These are phyloP conservation scores for Darevskia nairensis DNA, from an alignment of 2,797 vertebrate genomes.

Conservation along the genomic window DNA sequence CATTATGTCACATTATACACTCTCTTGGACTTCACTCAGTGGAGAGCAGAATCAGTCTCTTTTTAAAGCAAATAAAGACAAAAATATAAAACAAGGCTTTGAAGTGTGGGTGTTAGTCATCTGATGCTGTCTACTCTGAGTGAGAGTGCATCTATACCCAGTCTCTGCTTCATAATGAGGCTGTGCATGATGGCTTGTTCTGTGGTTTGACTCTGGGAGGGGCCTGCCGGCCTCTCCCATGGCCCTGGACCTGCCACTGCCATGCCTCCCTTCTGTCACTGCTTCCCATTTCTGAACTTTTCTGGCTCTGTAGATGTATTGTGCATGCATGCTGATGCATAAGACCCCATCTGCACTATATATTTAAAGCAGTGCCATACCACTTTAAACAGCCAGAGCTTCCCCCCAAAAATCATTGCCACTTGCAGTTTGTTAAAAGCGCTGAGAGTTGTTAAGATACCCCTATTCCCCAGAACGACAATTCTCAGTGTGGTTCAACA, in stretches of 20 bases:
- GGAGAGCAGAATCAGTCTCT: not conserved
- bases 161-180: not conserved
- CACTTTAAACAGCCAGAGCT: no score
- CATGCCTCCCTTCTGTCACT: not conserved
- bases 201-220: not conserved
- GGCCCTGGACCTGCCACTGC: not conserved
- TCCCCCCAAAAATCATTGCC: no score
- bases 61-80: not conserved
- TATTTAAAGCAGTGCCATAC: no score
- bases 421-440: no score
- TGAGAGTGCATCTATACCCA: not conserved
- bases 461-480: no score
- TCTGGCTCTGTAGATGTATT: not conserved
- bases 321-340: not conserved
- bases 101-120: not conserved
- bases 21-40: slow-evolving; percentile 13
- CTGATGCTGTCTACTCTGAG: not conserved
- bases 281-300: not conserved
- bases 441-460: no score
- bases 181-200: not conserved
- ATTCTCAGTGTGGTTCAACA: no score
- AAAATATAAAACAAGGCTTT: not conserved
- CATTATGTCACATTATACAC: not conserved
- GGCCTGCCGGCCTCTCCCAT: not conserved
- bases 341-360: no score